Evolutionary conservation across 2,888 invertebrate species (phyloP), one percentile per base, ranked within the genome.

Genomic region (Metopia argyrocephala): DNA sequence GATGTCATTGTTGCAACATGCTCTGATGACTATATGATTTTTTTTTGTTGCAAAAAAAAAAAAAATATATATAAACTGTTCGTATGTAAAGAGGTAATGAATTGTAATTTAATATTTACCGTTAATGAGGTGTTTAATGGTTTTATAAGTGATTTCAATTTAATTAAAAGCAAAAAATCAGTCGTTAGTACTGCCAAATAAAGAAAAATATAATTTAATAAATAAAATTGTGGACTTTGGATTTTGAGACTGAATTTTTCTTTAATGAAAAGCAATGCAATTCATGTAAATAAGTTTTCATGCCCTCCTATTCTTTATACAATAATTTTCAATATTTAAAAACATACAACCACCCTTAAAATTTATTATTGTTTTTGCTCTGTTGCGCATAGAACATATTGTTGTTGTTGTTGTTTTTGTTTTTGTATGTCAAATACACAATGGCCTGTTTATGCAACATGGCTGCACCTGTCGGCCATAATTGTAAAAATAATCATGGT

Each of bases 401-500:
- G 28, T 65, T 56, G 62, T 56, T 73, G 64, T 56, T 12, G 2
- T 48, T 21, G 2, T 48, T 59, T 4, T 20, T 38, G n/a, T n/a
- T 31, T 54, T n/a, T 27, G 54, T 45, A 18, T 56, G 21, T 28
- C 45, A 45, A 59, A 56, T 65, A 54, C 27, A 65, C 48, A 75
- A 76, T 78, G 71, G 76, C 65, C 64, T 64, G 71, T 50, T 62
- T 57, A 69, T 76, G 78, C 68, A 82, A 81, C 65, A 84, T 81
- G 81, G 82, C 82, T 76, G 78, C 83, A 84, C 82, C 82, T 84
- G 83, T 79, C 82, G 76, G 79, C 81, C 83, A 84, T 84, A 64
- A 69, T 79, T 79, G 62, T 78, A 71, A 20, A 38, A n/a, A n/a
- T n/a, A 25, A 56, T 70, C 59, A 54, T 59, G 57, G 50, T 23